Percentiles rank a stretch among this genome's conserved stretches.
Conservation (phyloP, 2,113 vertebrate genomes). For the Nansenia antarctica region DNA sequence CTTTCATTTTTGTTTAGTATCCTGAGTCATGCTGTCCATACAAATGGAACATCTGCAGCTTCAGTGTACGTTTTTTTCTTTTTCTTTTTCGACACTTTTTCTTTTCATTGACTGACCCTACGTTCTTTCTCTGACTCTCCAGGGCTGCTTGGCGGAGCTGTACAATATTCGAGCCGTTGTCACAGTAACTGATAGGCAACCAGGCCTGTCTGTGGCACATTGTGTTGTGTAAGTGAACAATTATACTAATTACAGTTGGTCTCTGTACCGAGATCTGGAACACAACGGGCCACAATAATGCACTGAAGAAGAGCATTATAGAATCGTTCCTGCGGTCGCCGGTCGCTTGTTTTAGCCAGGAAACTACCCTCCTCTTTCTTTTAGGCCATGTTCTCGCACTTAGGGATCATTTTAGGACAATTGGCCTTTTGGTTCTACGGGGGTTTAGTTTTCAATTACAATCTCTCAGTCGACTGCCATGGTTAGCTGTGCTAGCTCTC, state of each 20-base stretch:
- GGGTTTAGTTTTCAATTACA: conserved; percentile 39
- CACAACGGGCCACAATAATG: neutral
- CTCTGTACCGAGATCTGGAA: neutral
- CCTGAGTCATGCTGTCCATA: neutral
- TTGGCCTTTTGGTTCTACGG: conserved; percentile 21
- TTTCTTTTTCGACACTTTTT: neutral
- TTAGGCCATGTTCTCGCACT: neutral
- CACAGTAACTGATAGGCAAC: neutral
- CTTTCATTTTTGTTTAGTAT: no score
- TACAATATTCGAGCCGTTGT: neutral
- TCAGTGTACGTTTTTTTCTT: no score
- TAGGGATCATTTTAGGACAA: neutral
- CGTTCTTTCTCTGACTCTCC: neutral
- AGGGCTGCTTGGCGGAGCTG: no score
- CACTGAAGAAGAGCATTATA: conserved; percentile 2
- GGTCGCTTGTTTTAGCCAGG: neutral
- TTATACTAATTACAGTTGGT: neutral
- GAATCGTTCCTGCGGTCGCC: neutral
- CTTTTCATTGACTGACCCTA: neutral
- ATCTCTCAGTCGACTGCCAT: conserved; percentile 14
- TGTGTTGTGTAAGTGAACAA: neutral
- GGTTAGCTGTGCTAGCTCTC: conserved; percentile 11
- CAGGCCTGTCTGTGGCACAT: neutral
- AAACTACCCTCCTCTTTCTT: neutral
- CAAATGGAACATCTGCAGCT: neutral